phyloP scores from a whole-genome alignment of 1,140 invertebrate species.

The Meloidogyne chitwoodi region DNA sequence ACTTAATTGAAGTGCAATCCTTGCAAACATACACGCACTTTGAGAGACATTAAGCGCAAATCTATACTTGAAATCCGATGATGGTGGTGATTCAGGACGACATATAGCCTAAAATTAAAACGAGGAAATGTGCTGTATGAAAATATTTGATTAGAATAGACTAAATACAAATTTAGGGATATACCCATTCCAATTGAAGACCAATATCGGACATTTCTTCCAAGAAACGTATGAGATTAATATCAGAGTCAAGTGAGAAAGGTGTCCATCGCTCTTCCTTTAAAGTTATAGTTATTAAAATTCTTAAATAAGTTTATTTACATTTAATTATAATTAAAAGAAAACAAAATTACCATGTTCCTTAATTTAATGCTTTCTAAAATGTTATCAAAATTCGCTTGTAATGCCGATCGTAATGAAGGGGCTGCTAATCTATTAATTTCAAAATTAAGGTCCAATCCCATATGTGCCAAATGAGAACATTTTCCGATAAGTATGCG shows the following conservation, averaged over 20 bases:
- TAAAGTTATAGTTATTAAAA: constrained; percentile 12
- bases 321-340: not conserved
- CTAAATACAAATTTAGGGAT: too few relatives aligned
- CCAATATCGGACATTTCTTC: constrained; percentile 50
- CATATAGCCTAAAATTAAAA: constrained; percentile 1
- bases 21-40: constrained; percentile 41
- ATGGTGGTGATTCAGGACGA: not conserved
- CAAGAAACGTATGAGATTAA: constrained; percentile 41
- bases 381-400: constrained; percentile 72
- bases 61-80: not conserved
- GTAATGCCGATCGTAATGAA: constrained; percentile 67
- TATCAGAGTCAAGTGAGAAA: constrained; percentile 48
- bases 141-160: too few relatives aligned
- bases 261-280: constrained; percentile 55
- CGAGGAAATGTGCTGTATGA: not conserved
- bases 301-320: not conserved
- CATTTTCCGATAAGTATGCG: constrained; percentile 44
- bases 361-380: constrained; percentile 72
- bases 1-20: constrained; percentile 36
- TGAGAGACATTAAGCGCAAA: constrained; percentile 37
- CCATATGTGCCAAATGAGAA: constrained; percentile 68
- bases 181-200: constrained; percentile 35
- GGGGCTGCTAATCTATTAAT: constrained; percentile 74
- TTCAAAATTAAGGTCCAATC: constrained; percentile 77
- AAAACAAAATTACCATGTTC: constrained; percentile 62